phyloP scores from a whole-genome alignment of 2,888 invertebrate species.

The Eumacrocentrus americanus region DNA sequence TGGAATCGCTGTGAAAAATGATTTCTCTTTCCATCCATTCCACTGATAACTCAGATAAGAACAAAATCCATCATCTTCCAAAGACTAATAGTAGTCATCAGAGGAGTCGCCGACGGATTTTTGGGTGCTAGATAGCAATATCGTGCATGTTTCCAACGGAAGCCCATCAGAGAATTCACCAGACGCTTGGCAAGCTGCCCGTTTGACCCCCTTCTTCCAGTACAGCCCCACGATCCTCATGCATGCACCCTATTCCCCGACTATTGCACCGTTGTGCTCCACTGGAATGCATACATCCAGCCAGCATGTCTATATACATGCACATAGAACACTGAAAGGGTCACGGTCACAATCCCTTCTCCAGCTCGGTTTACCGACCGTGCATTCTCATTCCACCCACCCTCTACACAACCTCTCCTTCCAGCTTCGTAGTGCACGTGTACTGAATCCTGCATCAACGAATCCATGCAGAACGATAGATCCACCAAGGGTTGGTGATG shows the following conservation, averaged over 20 bases:
- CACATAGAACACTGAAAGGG: neutral
- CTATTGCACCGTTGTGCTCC: constrained; percentile 1
- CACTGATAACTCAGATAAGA: too few relatives aligned
- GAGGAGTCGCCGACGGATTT: too few relatives aligned
- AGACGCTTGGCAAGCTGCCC: constrained; percentile 11
- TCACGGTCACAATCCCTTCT: constrained; percentile 17
- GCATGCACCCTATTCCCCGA: neutral
- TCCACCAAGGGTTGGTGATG: too few relatives aligned
- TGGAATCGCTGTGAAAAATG: neutral
- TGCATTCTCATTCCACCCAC: too few relatives aligned
- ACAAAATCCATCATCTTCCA: too few relatives aligned
- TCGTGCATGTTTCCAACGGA: neutral
- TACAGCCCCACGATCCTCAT: neutral
- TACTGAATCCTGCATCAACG: too few relatives aligned
- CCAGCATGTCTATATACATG: neutral
- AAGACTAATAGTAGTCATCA: too few relatives aligned
- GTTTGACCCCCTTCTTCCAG: constrained; percentile 14
- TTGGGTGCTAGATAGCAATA: neutral
- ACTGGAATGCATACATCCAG: neutral
- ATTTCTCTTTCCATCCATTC: neutral
- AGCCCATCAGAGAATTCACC: neutral
- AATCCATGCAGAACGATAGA: too few relatives aligned
- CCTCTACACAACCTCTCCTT: too few relatives aligned
- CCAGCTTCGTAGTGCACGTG: too few relatives aligned
- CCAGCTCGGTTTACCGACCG: constrained; percentile 9